phyloP scores from a whole-genome alignment of 2,888 invertebrate genomes.

The Myopa testacea region DNA sequence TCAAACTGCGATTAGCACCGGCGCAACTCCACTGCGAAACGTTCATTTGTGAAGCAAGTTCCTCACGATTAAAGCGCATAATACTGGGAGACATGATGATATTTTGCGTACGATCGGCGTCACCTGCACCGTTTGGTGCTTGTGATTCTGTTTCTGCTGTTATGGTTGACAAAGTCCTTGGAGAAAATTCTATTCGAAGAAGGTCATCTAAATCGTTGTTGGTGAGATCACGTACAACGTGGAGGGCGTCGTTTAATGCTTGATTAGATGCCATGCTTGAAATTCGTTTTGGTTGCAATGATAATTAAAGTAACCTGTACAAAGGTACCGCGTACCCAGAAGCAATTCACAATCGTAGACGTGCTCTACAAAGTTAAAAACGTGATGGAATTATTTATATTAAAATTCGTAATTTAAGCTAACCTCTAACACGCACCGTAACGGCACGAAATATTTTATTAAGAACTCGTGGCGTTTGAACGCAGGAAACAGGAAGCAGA shows the following conservation, averaged over 20 bases:
- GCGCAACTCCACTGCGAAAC: slow-evolving; percentile 2
- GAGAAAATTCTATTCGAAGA: slow-evolving; percentile 49
- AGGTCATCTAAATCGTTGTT: slow-evolving; percentile 52
- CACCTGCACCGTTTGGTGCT: neutral
- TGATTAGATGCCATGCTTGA: slow-evolving; percentile 63
- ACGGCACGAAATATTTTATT: slow-evolving; percentile 55
- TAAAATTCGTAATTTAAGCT: neutral
- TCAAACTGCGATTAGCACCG: neutral
- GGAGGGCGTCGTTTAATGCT: slow-evolving; percentile 44
- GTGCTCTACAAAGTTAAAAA: slow-evolving; percentile 50
- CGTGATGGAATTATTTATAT: neutral
- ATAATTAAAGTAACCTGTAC: slow-evolving; percentile 59
- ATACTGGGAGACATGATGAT: slow-evolving; percentile 20
- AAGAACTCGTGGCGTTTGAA: slow-evolving; percentile 55
- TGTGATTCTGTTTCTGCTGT: neutral
- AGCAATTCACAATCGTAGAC: slow-evolving; percentile 58
- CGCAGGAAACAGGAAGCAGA: slow-evolving; percentile 55
- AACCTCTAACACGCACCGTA: slow-evolving; percentile 56
- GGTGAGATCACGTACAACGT: slow-evolving; percentile 45
- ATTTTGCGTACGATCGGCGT: neutral
- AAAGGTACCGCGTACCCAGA: slow-evolving; percentile 59
- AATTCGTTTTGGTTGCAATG: slow-evolving; percentile 52
- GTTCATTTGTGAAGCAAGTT: slow-evolving; percentile 42
- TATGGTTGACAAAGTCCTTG: slow-evolving; percentile 38
- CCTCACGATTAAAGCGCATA: slow-evolving; percentile 42